Evolutionary conservation across 1,140 invertebrate species (phyloP), one percentile per base, ranked within the genome.

Genomic region (Temnothorax curvispinosus): DNA sequence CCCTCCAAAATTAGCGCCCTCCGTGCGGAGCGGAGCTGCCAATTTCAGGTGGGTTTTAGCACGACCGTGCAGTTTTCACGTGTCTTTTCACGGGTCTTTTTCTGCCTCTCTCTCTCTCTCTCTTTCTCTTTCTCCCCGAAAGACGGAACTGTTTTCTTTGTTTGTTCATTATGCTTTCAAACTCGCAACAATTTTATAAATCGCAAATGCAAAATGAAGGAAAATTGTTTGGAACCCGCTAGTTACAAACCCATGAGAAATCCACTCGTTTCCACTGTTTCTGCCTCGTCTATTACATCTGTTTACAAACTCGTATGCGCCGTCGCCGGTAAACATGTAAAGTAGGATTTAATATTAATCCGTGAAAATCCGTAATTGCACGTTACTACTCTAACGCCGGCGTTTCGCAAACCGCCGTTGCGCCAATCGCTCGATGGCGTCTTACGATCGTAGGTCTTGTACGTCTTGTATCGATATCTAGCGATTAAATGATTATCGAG

Each of bases 1-100:
- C 87, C 90, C 92, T 91, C 85, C 90, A 77, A 93, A 94, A 94
- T 94, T 94, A 94, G 91, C 89, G 67, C 91, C 88, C 89, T 91
- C 54, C 44, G 80, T 72, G 89, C 75, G 56, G 88, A 77, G 50
- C 65, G 47, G 84, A 90, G 84, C 90, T 92, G 90, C 89, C 93
- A 93, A 93, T 93, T 93, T 93, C 81, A 92, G 88, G 62, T 88
- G 82, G 58, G 72, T 69, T 81, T 69, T 58, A 58, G 13, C 72
- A 58, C 50, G 18, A 38, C 27, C 47, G 41, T 58, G n/a, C 65
- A 47, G 56, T 60, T 64, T 90, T 74, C 67, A 85, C 86, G 35
- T 88, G 58, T 65, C 71, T 89, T 85, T 62, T 38, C 27, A 41
- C 65, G 35, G n/a, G 50, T 71, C 21, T 27, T 21, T 32, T 18